These are phyloP conservation scores for Melinaea menophilus DNA, from an alignment of 2,888 invertebrate genomes.

Conservation along the genomic window DNA sequence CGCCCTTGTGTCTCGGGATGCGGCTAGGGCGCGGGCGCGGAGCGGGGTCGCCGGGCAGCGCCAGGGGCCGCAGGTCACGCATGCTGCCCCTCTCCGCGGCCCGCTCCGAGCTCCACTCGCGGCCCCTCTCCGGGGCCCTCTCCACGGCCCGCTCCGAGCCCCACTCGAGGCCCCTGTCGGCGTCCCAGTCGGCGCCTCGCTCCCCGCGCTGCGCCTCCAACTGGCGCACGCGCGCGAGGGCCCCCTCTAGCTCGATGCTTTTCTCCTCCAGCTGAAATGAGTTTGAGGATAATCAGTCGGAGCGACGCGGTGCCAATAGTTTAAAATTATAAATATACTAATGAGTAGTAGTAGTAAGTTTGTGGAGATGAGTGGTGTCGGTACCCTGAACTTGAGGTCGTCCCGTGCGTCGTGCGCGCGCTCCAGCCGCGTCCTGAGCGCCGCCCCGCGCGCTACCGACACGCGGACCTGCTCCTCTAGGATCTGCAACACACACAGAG, in stretches of 20 bases:
- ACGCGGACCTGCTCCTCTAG: constrained; percentile 84
- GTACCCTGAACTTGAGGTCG: constrained; percentile 88
- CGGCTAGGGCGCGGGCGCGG: constrained; percentile 78
- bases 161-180: too few species aligned
- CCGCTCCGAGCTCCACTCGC: constrained; percentile 37
- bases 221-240: constrained; percentile 79
- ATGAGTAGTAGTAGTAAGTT: too few species aligned
- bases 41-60: constrained; percentile 75
- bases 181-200: constrained; percentile 15
- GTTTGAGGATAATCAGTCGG: background rate
- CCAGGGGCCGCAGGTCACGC: constrained; percentile 69
- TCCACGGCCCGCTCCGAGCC: constrained; percentile 86
- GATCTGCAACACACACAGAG: constrained; percentile 69
- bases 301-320: too few species aligned
- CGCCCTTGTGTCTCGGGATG: constrained; percentile 51
- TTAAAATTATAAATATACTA: too few species aligned
- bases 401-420: constrained; percentile 87
- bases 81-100: constrained; percentile 48
- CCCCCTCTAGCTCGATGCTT: constrained; percentile 90
- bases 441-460: constrained; percentile 81
- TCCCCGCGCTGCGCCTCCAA: constrained; percentile 33
- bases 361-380: too few species aligned
- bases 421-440: constrained; percentile 82
- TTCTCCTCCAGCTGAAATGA: constrained; percentile 85
- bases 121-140: constrained; percentile 83